Conservation (phyloP, 2,113 vertebrate genomes). For the Prinia subflava region DNA sequence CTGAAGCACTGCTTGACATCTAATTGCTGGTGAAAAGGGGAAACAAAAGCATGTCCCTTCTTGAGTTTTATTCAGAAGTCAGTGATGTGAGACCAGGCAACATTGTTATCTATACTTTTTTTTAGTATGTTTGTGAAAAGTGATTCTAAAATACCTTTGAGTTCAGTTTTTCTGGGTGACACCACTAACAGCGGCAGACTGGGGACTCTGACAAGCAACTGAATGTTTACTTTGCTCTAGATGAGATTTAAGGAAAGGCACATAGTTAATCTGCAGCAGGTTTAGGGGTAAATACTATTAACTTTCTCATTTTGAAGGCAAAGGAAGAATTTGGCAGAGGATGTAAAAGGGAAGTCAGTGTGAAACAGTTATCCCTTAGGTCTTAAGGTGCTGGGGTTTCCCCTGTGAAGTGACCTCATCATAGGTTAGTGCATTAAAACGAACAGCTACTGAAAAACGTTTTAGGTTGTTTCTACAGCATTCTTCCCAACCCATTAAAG, state of each 20-base stretch:
- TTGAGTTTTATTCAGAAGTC: background rate
- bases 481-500: background rate
- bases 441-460: background rate
- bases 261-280: background rate
- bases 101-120: background rate
- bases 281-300: background rate
- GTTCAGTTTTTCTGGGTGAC: background rate
- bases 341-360: background rate
- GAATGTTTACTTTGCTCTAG: background rate
- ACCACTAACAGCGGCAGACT: rapidly evolving
- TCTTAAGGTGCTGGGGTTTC: background rate
- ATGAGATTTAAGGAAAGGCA: background rate
- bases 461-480: background rate
- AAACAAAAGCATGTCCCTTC: background rate
- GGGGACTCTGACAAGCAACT: background rate
- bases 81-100: background rate
- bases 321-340: background rate
- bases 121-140: background rate
- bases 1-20: background rate
- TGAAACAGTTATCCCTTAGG: background rate
- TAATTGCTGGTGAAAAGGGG: background rate
- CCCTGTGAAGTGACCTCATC: rapidly evolving
- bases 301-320: background rate
- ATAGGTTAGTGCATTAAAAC: background rate
- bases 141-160: background rate